A percentile compares a stretch with the other conserved stretches of the same genome.
These are phyloP conservation scores for Leucosticte australis DNA, from an alignment of 2,113 vertebrate genomes.

Conservation along the genomic window DNA sequence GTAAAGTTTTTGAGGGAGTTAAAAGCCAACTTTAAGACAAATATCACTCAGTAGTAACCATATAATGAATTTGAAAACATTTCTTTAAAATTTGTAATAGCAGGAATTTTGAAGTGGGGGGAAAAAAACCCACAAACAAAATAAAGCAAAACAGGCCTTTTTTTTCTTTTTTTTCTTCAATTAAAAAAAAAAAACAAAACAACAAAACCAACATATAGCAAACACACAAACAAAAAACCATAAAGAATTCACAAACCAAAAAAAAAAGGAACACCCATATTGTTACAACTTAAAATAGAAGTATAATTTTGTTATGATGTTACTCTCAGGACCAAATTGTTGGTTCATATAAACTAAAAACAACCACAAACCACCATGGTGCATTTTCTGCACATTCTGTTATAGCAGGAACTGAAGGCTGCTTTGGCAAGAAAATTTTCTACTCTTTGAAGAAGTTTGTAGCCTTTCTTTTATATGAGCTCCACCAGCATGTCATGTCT, in stretches of 20 bases:
- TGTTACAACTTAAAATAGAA: background rate
- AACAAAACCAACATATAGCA: background rate
- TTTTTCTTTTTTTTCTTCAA: background rate
- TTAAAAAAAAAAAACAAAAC: no score
- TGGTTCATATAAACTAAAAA: background rate
- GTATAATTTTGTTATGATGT: background rate
- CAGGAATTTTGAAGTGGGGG: background rate
- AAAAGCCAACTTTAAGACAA: background rate
- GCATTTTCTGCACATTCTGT: background rate
- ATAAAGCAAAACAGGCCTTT: background rate
- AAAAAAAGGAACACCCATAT: background rate
- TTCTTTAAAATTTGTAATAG: background rate
- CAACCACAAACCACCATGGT: background rate
- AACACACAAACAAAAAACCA: rapidly evolving
- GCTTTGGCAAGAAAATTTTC: background rate
- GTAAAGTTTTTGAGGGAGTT: background rate
- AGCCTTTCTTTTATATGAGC: background rate
- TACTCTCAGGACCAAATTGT: background rate
- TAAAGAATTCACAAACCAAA: background rate
- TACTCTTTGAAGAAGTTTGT: background rate
- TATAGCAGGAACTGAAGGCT: background rate
- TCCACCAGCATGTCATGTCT: background rate
- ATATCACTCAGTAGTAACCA: background rate
- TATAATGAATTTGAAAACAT: background rate
- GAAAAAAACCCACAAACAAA: background rate